Base-by-base conservation (phyloP, 2,797 vertebrate genomes). In the Ceryle rudis region DNA sequence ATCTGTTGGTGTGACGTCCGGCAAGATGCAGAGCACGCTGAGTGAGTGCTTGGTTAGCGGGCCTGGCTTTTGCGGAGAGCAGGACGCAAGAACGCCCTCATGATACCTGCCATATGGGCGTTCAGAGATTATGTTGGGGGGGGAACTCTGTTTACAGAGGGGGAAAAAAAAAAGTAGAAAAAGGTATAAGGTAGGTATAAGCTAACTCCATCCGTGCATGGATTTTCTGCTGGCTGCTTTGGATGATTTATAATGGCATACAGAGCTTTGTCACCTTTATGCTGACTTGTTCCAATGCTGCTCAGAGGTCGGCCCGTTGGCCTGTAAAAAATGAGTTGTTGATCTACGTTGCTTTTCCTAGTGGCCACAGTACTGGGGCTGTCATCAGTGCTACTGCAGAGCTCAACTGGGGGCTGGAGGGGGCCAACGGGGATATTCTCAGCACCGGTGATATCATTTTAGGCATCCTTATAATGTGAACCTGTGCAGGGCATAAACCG, bases 311-410 rank as follows among this genome's bases (percentile, higher is more conserved):
- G 1, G 66, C 55, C 81, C 1, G 0, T 19, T 93, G 95, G 79
- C 88, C 86, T 96, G 86, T 81, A 21, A 91, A 95, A 91, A 92
- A 92, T 73, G 44, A 94, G 73, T 74, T 93, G 86, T 89, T 90
- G 47, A 90, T 96, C 73, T 90, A 9, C 42, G 73, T 90, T 91
- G 79, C 64, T 90, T 85, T 91, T 96, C 71, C 61, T 69, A n/a
- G 61, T 82, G 66, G 80, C 70, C 88, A 49, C 5, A 5, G 11
- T 82, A 41, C 47, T 22, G 60, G 37, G n/a, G 37, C 69, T 86
- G 77, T 77, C 9, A 3, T 82, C 91, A 70, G 46, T 39, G 65
- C 65, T 81, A 16, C 69, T 81, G 37, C 35, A 47, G 42, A 67
- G 44, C 66, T 83, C 60, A 67, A 0, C 25, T 35, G 1, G 4